phyloP scores from a whole-genome alignment of 1,140 invertebrate species.

The Bombus sylvicola region DNA sequence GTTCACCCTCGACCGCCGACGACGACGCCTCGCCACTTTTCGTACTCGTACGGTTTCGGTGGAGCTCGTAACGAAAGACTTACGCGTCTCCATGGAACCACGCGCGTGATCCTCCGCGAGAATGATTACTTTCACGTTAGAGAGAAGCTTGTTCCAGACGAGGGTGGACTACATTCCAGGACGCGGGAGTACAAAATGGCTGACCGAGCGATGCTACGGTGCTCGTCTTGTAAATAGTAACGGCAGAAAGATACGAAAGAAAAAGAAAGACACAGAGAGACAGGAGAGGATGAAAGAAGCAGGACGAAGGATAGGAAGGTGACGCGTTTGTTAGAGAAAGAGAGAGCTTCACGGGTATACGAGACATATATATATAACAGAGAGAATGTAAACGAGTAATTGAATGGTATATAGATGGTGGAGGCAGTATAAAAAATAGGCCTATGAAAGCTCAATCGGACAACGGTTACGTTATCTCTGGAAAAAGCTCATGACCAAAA shows the following conservation, averaged over 20 bases:
- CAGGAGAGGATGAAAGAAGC: background rate
- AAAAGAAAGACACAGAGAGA: no score
- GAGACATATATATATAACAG: background rate
- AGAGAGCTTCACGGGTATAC: background rate
- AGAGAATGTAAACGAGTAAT: constrained; percentile 31
- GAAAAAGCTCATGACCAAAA: constrained; percentile 73
- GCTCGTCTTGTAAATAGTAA: constrained; percentile 51
- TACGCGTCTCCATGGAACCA: background rate
- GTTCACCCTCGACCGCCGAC: background rate
- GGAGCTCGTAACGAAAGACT: background rate
- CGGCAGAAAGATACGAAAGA: constrained; percentile 8
- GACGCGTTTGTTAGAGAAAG: background rate
- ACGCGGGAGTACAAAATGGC: constrained; percentile 44
- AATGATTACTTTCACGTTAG: background rate
- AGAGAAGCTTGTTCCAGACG: background rate
- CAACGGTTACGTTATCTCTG: constrained; percentile 65
- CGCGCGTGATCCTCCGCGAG: background rate
- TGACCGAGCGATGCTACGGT: constrained; percentile 59
- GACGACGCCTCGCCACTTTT: background rate
- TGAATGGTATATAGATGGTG: constrained; percentile 9
- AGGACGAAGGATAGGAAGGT: background rate
- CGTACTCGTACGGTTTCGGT: background rate
- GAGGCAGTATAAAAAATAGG: constrained; percentile 56
- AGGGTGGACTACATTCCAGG: background rate
- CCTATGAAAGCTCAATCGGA: constrained; percentile 70